Evolutionary conservation across 2,113 vertebrate species (phyloP).

Genomic region (Aphelocoma coerulescens): DNA sequence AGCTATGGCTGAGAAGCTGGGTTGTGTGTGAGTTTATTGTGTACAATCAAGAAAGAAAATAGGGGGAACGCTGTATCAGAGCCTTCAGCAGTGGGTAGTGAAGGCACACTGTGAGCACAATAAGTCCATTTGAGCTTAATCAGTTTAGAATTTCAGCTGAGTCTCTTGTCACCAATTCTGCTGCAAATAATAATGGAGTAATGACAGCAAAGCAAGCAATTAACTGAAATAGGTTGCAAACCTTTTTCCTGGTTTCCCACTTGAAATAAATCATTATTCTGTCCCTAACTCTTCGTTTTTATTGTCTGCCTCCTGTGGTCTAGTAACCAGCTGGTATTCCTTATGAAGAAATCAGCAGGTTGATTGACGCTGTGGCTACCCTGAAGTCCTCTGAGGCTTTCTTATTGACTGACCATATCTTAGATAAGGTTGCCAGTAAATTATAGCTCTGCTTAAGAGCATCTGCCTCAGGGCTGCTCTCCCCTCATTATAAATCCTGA

Average conservation of each 20-base stretch:
- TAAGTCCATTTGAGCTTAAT: background rate
- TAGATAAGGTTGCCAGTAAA: slow-evolving; percentile 44
- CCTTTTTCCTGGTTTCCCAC: background rate
- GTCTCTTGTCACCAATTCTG: background rate
- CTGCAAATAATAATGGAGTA: background rate
- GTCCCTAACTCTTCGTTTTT: background rate
- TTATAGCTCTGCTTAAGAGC: slow-evolving; percentile 54
- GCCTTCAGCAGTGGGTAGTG: background rate
- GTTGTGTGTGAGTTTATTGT: background rate
- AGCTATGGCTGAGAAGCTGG: background rate
- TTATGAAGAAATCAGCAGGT: slow-evolving; percentile 31
- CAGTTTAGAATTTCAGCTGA: background rate
- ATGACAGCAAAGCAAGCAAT: background rate
- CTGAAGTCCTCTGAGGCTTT: slow-evolving; percentile 30
- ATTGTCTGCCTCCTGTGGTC: background rate
- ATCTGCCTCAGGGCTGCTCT: slow-evolving; percentile 38
- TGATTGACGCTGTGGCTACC: slow-evolving; percentile 16
- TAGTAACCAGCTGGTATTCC: slow-evolving; percentile 28
- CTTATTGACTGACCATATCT: slow-evolving; percentile 44
- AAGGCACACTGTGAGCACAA: background rate
- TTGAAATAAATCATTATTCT: slow-evolving; percentile 25
- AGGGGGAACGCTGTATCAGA: background rate
- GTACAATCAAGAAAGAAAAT: background rate
- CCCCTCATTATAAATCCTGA: slow-evolving; percentile 60
- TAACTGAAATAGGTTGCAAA: background rate